Evolutionary conservation across 1,140 invertebrate genomes (phyloP).

Genomic region (Charaxes varanes): DNA sequence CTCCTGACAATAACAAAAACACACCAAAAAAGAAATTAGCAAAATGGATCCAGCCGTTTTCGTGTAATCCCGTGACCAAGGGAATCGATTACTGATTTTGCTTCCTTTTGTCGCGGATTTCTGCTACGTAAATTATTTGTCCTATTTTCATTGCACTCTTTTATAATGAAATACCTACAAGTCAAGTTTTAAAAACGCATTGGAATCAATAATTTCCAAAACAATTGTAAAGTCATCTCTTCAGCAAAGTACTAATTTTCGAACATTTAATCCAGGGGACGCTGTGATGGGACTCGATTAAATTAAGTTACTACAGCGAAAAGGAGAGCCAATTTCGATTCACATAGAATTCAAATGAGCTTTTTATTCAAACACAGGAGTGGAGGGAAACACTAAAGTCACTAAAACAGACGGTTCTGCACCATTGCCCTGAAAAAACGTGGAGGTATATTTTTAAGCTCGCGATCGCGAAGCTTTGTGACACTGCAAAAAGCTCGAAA

Average conservation of each 20-base stretch:
- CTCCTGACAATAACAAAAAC: too few species aligned
- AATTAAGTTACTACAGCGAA: constrained; percentile 70
- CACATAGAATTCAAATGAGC: constrained; percentile 72
- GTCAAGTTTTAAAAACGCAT: too few species aligned
- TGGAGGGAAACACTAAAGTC: constrained; percentile 53
- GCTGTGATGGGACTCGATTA: constrained; percentile 66
- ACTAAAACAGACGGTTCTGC: constrained; percentile 54
- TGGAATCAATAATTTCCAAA: not conserved
- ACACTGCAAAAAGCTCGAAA: constrained; percentile 26
- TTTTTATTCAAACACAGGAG: constrained; percentile 67
- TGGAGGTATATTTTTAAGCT: constrained; percentile 43
- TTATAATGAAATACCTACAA: too few species aligned
- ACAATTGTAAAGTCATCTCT: constrained; percentile 6
- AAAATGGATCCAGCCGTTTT: too few species aligned
- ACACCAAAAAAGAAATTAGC: too few species aligned
- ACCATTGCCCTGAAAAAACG: constrained; percentile 44
- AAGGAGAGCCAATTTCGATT: constrained; percentile 68
- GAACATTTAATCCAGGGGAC: constrained; percentile 51
- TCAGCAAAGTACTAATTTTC: constrained; percentile 23
- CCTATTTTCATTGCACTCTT: too few species aligned
- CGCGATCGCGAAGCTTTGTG: constrained; percentile 32
- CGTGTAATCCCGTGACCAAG: too few species aligned
- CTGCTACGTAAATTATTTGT: too few species aligned
- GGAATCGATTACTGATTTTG: too few species aligned
- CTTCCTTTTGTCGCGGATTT: too few species aligned